Percentiles rank a stretch among this genome's conserved stretches.
phyloP scores from a whole-genome alignment of 2,888 invertebrate genomes.

The Lasioglossum vierecki region DNA sequence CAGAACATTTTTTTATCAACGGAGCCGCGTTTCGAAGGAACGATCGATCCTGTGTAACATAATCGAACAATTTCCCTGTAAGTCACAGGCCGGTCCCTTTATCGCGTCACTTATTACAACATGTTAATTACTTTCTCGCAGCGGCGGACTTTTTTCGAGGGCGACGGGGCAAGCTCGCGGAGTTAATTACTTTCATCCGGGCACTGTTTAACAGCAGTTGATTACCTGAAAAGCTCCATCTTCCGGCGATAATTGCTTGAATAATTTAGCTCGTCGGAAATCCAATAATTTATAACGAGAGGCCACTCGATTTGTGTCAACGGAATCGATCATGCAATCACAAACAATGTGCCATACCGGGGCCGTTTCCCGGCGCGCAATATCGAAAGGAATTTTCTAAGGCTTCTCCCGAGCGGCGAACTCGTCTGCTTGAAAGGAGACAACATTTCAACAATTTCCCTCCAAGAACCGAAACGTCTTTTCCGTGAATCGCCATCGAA shows the following conservation, averaged over 20 bases:
- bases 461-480: neutral
- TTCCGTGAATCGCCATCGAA: neutral
- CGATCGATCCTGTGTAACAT: neutral
- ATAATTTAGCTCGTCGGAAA: neutral
- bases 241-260: conserved; percentile 8
- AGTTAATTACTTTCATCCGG: conserved; percentile 26
- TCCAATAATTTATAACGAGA: conserved; percentile 1
- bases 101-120: neutral
- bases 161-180: neutral
- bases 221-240: neutral
- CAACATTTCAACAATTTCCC: conserved; percentile 37
- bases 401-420: conserved; percentile 27
- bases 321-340: neutral
- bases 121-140: conserved; percentile 27
- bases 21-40: neutral
- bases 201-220: neutral
- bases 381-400: conserved; percentile 14
- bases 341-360: neutral
- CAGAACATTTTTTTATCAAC: neutral
- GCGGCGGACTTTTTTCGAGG: neutral
- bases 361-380: neutral
- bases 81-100: neutral
- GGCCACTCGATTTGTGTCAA: neutral
- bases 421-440: neutral
- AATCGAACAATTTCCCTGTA: conserved; percentile 15